A percentile compares a stretch with the other conserved stretches of the same genome.
phyloP scores from a whole-genome alignment of 1,140 invertebrate species.

The Batillaria attramentaria region DNA sequence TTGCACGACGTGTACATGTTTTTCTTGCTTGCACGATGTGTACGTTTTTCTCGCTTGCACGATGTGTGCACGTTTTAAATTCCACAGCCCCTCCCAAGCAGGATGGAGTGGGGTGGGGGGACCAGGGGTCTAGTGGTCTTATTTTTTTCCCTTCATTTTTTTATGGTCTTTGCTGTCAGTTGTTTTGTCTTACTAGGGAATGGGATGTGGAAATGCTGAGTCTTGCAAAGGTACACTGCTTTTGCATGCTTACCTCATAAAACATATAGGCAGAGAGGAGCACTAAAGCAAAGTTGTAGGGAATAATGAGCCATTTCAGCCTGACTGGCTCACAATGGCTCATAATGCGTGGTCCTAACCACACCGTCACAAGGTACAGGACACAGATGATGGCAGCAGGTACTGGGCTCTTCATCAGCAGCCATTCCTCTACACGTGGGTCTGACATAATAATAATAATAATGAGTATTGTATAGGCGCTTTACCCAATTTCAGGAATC shows the following conservation, averaged over 20 bases:
- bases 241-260: constrained; percentile 75
- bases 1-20: too few relatives aligned
- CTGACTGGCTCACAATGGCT: constrained; percentile 83
- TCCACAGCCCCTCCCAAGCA: too few relatives aligned
- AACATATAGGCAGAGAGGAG: constrained; percentile 89
- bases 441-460: too few relatives aligned
- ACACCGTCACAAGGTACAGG: constrained; percentile 86
- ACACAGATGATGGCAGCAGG: constrained; percentile 87
- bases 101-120: too few relatives aligned
- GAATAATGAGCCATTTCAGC: constrained; percentile 82
- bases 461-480: too few relatives aligned
- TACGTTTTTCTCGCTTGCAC: too few relatives aligned
- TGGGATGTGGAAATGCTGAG: neutral
- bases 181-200: neutral
- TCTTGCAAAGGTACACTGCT: neutral
- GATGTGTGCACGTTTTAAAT: too few relatives aligned
- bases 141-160: neutral
- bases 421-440: constrained; percentile 85
- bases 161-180: neutral
- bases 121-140: neutral
- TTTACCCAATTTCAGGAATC: too few relatives aligned
- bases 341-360: constrained; percentile 84
- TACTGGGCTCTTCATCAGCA: constrained; percentile 89
- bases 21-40: too few relatives aligned
- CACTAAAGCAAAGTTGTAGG: constrained; percentile 89